Base-by-base conservation (phyloP, 2,888 invertebrate genomes). In the Fissipunctia ypsillon region DNA sequence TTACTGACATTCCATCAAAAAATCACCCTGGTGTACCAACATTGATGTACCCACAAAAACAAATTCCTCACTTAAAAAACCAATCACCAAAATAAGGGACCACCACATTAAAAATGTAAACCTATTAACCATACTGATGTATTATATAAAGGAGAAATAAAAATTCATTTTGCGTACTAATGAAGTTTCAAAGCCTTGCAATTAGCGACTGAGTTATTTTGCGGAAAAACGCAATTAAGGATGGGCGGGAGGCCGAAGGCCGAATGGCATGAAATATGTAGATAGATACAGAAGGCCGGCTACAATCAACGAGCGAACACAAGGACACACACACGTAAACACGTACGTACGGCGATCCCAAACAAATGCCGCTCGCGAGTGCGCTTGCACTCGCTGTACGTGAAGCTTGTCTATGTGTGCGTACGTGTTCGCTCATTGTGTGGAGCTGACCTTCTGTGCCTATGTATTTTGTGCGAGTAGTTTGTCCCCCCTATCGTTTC, bases 161-260 rank as follows among this genome's bases (percentile, higher is more conserved):
- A 87, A 87, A 87, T 85, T 85, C 88, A 87, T 81, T 84, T 78
- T 78, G 78, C 86, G 80, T 86, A 82, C 88, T 88, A 89, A 89
- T 89, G 89, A 89, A 89, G 73, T 86, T 88, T 83, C 85, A 84
- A 89, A 87, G 85, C 87, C 86, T 74, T 82, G 88, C 88, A 89
- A 89, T 89, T 89, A 89, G 89, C 81, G 88, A 80, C 78, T 80
- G 86, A 83, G 84, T 89, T 84, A 87, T 88, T 86, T 88, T 80
- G 80, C 83, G 85, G 88, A 87, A 88, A 85, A 87, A 83, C 84
- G 83, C 71, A 76, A 80, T 79, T 89, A 89, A 76, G 66, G 89
- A 82, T 79, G 88, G 73, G 48, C 38, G 76, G 52, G 52, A 78
- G 63, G 80, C 79, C 83, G 84, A 83, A 78, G 66, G 76, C 84